These are phyloP conservation scores for Orchesella flavescens DNA, from an alignment of 2,888 invertebrate species.

Conservation along the genomic window DNA sequence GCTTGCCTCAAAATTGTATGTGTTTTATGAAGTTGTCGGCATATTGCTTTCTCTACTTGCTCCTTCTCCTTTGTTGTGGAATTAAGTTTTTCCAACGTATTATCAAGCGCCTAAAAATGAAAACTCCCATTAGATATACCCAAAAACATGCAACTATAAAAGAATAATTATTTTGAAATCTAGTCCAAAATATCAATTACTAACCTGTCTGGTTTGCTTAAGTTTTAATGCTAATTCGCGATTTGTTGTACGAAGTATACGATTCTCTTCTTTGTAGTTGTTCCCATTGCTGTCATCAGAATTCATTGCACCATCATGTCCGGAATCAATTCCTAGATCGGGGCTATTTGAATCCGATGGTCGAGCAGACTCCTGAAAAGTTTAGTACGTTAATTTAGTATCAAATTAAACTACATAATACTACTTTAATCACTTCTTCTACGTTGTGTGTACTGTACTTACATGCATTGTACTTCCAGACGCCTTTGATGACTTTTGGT, in stretches of 20 bases:
- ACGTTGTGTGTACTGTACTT: no score
- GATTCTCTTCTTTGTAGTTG: constrained; percentile 65
- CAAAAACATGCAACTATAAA: no score
- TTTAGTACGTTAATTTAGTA: background rate
- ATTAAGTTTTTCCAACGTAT: constrained; percentile 84
- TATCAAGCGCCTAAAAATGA: constrained; percentile 81
- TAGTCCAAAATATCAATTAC: background rate
- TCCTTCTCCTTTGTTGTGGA: constrained; percentile 86
- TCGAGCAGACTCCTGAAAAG: constrained; percentile 44
- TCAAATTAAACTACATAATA: background rate
- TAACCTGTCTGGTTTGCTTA: constrained; percentile 67
- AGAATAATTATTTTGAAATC: constrained; percentile 52
- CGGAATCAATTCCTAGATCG: constrained; percentile 92
- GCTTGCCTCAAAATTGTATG: constrained; percentile 85
- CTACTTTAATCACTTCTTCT: no score
- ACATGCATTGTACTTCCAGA: constrained; percentile 37
- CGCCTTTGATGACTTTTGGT: constrained; percentile 36
- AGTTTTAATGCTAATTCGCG: constrained; percentile 66
- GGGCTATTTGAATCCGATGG: constrained; percentile 78
- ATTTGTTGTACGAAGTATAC: constrained; percentile 64
- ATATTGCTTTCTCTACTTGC: constrained; percentile 88
- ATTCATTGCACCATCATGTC: constrained; percentile 75
- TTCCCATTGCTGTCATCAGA: constrained; percentile 63
- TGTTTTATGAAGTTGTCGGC: constrained; percentile 86
- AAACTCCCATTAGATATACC: no score